Evolutionary conservation across 2,797 vertebrate species (phyloP).

Genomic region (Chromobotia macracanthus): DNA sequence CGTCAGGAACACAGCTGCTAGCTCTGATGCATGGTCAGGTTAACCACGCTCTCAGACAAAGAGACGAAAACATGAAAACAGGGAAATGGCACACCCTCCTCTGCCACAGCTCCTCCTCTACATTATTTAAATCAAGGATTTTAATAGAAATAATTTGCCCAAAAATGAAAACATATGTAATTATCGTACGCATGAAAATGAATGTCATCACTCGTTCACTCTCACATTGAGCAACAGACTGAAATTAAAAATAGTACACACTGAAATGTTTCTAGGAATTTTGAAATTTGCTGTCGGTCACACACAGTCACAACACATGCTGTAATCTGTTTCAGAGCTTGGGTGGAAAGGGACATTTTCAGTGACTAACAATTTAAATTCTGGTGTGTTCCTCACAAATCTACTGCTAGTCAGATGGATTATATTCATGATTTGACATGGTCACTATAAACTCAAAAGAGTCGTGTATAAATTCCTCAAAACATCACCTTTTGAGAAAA

Average conservation of each 20-base stretch:
- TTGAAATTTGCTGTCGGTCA: not conserved
- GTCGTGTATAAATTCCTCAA: too few relatives aligned
- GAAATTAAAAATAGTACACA: too few relatives aligned
- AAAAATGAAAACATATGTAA: not conserved
- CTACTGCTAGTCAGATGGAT: not conserved
- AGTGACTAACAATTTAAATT: not conserved
- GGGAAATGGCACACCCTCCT: constrained; percentile 44
- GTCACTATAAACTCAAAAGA: too few relatives aligned
- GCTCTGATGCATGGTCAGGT: constrained; percentile 35
- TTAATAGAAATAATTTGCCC: too few relatives aligned
- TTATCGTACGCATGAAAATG: not conserved
- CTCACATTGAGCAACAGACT: not conserved
- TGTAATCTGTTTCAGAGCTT: not conserved
- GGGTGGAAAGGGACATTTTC: not conserved
- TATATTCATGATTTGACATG: too few relatives aligned
- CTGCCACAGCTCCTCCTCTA: too few relatives aligned
- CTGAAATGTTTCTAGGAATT: too few relatives aligned
- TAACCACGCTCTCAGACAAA: constrained; percentile 40
- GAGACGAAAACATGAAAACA: constrained; percentile 46
- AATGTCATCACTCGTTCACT: not conserved
- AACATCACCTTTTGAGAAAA: too few relatives aligned
- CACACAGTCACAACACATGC: not conserved
- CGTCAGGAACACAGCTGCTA: constrained; percentile 52
- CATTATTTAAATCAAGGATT: too few relatives aligned
- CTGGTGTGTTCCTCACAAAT: not conserved